Evolutionary conservation across 2,113 vertebrate genomes (phyloP).

Genomic region (Lepus timidus): DNA sequence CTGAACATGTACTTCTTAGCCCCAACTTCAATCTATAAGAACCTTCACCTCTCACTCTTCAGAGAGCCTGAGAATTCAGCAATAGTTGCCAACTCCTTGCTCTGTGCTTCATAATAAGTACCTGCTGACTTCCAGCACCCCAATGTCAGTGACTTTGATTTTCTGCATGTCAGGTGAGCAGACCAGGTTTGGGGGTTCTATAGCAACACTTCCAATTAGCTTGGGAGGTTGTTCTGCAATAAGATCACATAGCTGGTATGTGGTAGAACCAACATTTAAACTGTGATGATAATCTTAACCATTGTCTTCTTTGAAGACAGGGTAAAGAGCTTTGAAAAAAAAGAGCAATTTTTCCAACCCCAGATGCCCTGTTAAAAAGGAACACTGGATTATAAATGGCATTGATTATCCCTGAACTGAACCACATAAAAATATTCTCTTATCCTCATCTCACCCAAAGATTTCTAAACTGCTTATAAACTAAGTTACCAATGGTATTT

Average conservation of each 20-base stretch:
- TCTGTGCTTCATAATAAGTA: too few species aligned
- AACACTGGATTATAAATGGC: not conserved
- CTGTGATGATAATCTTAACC: not conserved
- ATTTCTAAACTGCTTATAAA: constrained; percentile 37
- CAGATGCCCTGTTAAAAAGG: not conserved
- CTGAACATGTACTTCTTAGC: too few species aligned
- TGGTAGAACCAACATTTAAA: not conserved
- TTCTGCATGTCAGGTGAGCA: too few species aligned
- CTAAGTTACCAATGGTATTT: not conserved
- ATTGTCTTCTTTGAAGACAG: not conserved
- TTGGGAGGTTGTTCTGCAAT: too few species aligned
- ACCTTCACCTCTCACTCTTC: too few species aligned
- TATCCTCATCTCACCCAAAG: not conserved
- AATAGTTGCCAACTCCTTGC: too few species aligned
- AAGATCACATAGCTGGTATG: not conserved
- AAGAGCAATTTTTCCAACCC: constrained; percentile 1
- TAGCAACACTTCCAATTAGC: too few species aligned
- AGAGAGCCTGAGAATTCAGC: too few species aligned
- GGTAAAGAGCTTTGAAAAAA: constrained; percentile 14
- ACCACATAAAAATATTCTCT: not conserved
- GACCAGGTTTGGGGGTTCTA: too few species aligned
- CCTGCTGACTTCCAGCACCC: too few species aligned
- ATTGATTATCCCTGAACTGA: constrained; percentile 8
- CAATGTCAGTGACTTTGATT: too few species aligned
- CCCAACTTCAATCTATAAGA: too few species aligned